These are phyloP conservation scores for Zelleria hepariella DNA, from an alignment of 2,888 invertebrate species.

Conservation along the genomic window DNA sequence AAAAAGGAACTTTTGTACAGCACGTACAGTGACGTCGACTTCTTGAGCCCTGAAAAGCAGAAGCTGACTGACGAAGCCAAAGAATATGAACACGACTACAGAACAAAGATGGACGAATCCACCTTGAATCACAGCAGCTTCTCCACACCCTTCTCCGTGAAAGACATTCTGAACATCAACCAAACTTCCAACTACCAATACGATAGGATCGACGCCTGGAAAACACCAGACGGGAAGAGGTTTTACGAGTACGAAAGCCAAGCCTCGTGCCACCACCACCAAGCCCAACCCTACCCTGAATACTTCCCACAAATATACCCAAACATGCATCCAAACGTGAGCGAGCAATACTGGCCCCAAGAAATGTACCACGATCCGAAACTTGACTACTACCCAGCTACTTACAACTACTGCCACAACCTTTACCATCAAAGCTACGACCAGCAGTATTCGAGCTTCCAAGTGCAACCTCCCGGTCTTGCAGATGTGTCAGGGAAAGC, in stretches of 20 bases:
- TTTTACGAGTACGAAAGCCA: constrained; percentile 34
- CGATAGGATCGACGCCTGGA: constrained; percentile 50
- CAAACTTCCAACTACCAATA: constrained; percentile 38
- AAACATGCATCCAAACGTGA: constrained; percentile 29
- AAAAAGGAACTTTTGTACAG: constrained; percentile 38
- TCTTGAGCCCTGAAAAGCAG: constrained; percentile 27
- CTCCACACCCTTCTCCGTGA: constrained; percentile 56
- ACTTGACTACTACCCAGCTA: constrained; percentile 51
- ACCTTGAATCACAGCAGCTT: constrained; percentile 39
- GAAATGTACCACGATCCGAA: constrained; percentile 48
- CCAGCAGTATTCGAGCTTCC: constrained; percentile 20
- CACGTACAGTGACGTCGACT: background rate
- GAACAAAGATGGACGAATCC: constrained; percentile 34
- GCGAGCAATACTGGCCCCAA: constrained; percentile 49
- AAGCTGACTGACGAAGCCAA: constrained; percentile 23
- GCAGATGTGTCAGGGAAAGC: constrained; percentile 18
- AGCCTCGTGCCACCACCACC: constrained; percentile 31
- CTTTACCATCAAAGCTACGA: constrained; percentile 50
- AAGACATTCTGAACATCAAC: constrained; percentile 55
- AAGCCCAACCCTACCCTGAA: constrained; percentile 41
- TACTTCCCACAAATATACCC: constrained; percentile 45
- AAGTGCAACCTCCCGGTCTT: background rate
- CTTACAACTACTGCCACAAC: constrained; percentile 52
- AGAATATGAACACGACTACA: constrained; percentile 22
- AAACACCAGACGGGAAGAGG: constrained; percentile 29